Evolutionary conservation across 2,797 vertebrate species (phyloP).

Genomic region (Harpagifer antarcticus): DNA sequence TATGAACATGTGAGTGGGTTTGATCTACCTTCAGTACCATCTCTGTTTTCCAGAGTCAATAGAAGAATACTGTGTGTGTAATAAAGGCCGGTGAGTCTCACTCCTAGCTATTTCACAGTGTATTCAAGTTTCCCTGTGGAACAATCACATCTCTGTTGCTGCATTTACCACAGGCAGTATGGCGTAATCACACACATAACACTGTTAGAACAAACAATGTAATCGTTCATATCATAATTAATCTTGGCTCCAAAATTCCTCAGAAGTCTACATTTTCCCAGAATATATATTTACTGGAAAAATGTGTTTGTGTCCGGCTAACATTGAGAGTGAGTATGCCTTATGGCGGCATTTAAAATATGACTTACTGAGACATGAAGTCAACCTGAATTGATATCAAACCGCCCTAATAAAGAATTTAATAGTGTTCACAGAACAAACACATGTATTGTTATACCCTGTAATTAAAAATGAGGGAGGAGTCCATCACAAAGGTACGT

Average conservation of each 20-base stretch:
- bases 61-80: constrained; percentile 4
- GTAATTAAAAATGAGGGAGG: not conserved
- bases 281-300: constrained; percentile 4
- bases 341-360: constrained; percentile 18
- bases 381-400: constrained; percentile 18
- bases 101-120: constrained; percentile 30
- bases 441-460: not conserved
- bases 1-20: constrained; percentile 7
- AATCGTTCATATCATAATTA: constrained; percentile 38
- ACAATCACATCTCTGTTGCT: constrained; percentile 63
- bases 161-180: constrained; percentile 9
- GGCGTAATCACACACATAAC: constrained; percentile 13
- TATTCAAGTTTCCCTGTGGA: constrained; percentile 25
- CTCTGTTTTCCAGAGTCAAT: constrained; percentile 1
- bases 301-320: constrained; percentile 6
- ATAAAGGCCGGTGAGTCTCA: constrained; percentile 20
- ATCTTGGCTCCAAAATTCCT: constrained; percentile 10
- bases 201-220: constrained; percentile 36
- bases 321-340: constrained; percentile 21
- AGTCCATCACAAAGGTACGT: not conserved
- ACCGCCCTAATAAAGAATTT: constrained; percentile 17
- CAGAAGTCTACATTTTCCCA: not conserved
- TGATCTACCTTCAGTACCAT: not conserved
- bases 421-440: not conserved
- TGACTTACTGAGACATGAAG: constrained; percentile 21